Percentiles rank a stretch among this genome's conserved stretches.
These are phyloP conservation scores for Drosophila bocqueti DNA, from an alignment of 1,140 invertebrate genomes.

Conservation along the genomic window DNA sequence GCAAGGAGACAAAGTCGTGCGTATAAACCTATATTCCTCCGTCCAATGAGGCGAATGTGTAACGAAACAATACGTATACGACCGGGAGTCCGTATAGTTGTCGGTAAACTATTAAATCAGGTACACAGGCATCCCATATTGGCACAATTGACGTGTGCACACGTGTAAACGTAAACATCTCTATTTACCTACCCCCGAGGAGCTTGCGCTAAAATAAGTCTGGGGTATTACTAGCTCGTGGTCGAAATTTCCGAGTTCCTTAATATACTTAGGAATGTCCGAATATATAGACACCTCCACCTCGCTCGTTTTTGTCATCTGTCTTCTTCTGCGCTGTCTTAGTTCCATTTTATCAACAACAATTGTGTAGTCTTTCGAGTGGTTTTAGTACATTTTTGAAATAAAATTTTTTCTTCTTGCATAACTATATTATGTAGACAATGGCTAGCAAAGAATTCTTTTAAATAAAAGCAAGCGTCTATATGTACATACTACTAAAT, in stretches of 20 bases:
- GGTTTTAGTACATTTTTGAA: slow-evolving; percentile 42
- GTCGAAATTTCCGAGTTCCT: slow-evolving; percentile 58
- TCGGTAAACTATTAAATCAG: slow-evolving; percentile 32
- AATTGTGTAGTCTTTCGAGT: slow-evolving; percentile 42
- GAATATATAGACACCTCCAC: slow-evolving; percentile 20
- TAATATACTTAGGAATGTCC: slow-evolving; percentile 37
- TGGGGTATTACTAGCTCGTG: slow-evolving; percentile 73
- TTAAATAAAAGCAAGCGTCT: slow-evolving; percentile 21
- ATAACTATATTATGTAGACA: slow-evolving; percentile 50
- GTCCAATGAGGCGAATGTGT: slow-evolving; percentile 14
- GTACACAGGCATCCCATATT: slow-evolving; percentile 19
- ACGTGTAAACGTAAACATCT: slow-evolving; percentile 66
- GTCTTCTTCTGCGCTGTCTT: slow-evolving; percentile 33
- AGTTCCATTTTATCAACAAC: slow-evolving; percentile 50
- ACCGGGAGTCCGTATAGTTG: slow-evolving; percentile 19
- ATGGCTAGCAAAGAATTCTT: slow-evolving; percentile 33
- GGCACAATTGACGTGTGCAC: slow-evolving; percentile 26
- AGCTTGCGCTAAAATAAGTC: slow-evolving; percentile 78
- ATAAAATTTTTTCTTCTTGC: slow-evolving; percentile 32
- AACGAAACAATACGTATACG: slow-evolving; percentile 40
- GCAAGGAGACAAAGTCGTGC: slow-evolving; percentile 22
- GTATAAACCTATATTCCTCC: slow-evolving; percentile 36
- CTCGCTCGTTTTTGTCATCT: slow-evolving; percentile 40
- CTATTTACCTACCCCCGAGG: slow-evolving; percentile 71
- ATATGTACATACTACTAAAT: not conserved